Evolutionary conservation across 2,797 vertebrate genomes (phyloP).

Genomic region (Discoglossus pictus): DNA sequence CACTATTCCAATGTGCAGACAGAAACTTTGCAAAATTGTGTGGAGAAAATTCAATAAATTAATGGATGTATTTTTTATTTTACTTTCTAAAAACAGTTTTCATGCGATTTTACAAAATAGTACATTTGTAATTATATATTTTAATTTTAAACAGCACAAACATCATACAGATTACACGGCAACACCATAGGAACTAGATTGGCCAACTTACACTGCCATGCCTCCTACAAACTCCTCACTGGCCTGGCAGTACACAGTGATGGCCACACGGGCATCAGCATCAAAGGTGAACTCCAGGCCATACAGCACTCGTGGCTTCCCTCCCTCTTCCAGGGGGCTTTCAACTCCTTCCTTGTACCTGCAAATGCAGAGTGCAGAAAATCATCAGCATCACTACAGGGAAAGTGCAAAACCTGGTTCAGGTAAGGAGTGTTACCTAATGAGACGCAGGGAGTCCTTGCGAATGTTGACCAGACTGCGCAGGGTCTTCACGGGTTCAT

Average conservation of each 20-base stretch:
- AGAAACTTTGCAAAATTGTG: too few species aligned
- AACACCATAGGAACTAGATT: fast-evolving
- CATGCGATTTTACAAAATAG: too few species aligned
- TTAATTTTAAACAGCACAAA: too few species aligned
- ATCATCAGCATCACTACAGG: conserved; percentile 25
- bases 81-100: too few species aligned
- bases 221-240: conserved; percentile 93
- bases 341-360: conserved; percentile 97
- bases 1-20: too few species aligned
- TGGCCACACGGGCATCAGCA: conserved; percentile 91
- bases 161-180: too few species aligned
- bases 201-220: conserved; percentile 86
- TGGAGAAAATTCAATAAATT: too few species aligned
- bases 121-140: too few species aligned
- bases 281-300: conserved; percentile 97
- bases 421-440: conserved; percentile 74
- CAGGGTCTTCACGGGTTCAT: conserved; percentile 95
- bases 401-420: not conserved
- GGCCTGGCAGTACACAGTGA: conserved; percentile 95
- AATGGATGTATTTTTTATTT: too few species aligned
- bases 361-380: conserved; percentile 10
- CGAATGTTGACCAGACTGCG: conserved; percentile 96
- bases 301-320: conserved; percentile 87
- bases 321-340: conserved; percentile 80
- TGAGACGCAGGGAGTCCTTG: conserved; percentile 91